A percentile compares a stretch with the other conserved stretches of the same genome.
Evolutionary conservation across 2,113 vertebrate species (phyloP).

Genomic region (Brachypodius melanocephalos): DNA sequence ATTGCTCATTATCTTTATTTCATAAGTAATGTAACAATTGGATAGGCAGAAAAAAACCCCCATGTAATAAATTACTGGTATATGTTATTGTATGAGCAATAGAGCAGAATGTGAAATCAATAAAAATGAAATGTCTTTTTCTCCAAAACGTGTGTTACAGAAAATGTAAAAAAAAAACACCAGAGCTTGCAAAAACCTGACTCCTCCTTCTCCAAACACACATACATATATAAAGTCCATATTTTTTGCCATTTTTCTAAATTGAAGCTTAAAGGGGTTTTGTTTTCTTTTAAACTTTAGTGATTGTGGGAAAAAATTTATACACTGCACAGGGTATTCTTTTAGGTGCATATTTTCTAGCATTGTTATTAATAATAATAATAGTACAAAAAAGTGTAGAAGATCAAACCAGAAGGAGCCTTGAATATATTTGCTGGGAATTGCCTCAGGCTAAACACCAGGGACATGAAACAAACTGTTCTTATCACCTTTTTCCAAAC

Average conservation of each 20-base stretch:
- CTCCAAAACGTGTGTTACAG: neutral
- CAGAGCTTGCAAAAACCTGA: neutral
- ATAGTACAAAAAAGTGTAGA: constrained; percentile 54
- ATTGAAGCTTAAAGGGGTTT: neutral
- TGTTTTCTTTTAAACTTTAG: constrained; percentile 19
- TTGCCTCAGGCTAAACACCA: constrained; percentile 73
- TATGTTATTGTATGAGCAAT: neutral
- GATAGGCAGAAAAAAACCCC: neutral
- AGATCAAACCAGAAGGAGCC: constrained; percentile 71
- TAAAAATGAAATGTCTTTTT: neutral
- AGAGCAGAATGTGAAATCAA: neutral
- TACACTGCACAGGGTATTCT: neutral
- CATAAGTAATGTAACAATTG: neutral
- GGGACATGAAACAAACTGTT: constrained; percentile 78
- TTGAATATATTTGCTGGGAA: constrained; percentile 71
- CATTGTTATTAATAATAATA: constrained; percentile 57
- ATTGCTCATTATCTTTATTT: neutral
- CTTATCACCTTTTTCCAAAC: constrained; percentile 77
- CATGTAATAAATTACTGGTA: neutral
- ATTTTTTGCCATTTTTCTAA: neutral
- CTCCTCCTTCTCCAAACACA: neutral
- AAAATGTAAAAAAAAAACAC: neutral
- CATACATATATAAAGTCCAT: neutral
- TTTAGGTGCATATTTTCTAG: constrained; percentile 39
- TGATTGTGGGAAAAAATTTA: neutral